These are phyloP conservation scores for pig (Sus scrofa) DNA, from an alignment of 2,113 vertebrate species.

Conservation along the genomic window T2T-Sscrofa CM000815.6:135844001-135844500, in stretches of 20 bases:
- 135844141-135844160: background rate
- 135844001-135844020: background rate
- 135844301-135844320: background rate
- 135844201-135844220: constrained; percentile 38
- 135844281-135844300: constrained; percentile 14
- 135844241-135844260: background rate
- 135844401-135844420: constrained; percentile 39
- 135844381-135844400: background rate
- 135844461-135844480: background rate
- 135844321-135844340: constrained; percentile 29
- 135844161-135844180: background rate
- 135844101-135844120: constrained; percentile 91
- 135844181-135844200: constrained; percentile 41
- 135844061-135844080: constrained; percentile 91
- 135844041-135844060: constrained; percentile 95
- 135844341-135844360: too few relatives aligned
- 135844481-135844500: background rate
- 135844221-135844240: constrained; percentile 40
- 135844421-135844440: constrained; percentile 52
- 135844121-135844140: background rate
- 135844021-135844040: constrained; percentile 59
- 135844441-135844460: constrained; percentile 33
- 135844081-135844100: constrained; percentile 95
- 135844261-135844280: background rate
- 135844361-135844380: too few relatives aligned